phyloP scores from a whole-genome alignment of 2,888 invertebrate genomes.

The Teleiodes luculella region DNA sequence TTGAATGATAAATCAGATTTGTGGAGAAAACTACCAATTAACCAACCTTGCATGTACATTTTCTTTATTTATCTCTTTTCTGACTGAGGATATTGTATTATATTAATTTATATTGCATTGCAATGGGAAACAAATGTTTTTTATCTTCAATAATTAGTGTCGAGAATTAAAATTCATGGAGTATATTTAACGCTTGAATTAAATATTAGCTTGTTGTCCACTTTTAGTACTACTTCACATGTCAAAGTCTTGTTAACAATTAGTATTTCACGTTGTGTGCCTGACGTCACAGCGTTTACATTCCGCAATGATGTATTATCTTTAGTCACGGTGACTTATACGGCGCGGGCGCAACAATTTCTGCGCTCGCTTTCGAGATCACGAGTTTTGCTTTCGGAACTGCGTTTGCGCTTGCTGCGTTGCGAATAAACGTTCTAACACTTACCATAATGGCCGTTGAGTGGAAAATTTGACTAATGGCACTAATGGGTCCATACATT shows the following conservation, averaged over 20 bases:
- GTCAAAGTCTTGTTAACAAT: constrained; percentile 4
- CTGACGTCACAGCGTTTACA: constrained; percentile 12
- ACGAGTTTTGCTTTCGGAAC: constrained; percentile 66
- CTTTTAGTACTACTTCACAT: background rate
- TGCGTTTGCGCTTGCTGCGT: constrained; percentile 22
- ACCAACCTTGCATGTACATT: background rate
- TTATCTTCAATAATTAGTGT: no score
- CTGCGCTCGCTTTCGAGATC: constrained; percentile 66
- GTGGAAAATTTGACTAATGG: constrained; percentile 7
- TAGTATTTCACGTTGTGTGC: constrained; percentile 6
- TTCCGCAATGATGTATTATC: constrained; percentile 16
- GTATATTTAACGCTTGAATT: no score
- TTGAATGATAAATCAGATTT: no score
- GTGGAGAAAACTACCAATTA: background rate
- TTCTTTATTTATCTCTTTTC: background rate
- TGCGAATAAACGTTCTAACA: constrained; percentile 8
- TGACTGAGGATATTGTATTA: background rate
- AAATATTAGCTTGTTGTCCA: no score
- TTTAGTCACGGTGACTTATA: constrained; percentile 27
- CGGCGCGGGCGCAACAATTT: constrained; percentile 26
- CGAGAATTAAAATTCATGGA: no score
- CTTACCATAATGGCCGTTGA: constrained; percentile 6
- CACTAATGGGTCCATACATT: background rate
- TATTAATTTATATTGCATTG: background rate
- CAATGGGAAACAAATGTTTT: no score